These are phyloP conservation scores for Sturnus vulgaris DNA, from an alignment of 2,113 vertebrate genomes.

Conservation along the genomic window DNA sequence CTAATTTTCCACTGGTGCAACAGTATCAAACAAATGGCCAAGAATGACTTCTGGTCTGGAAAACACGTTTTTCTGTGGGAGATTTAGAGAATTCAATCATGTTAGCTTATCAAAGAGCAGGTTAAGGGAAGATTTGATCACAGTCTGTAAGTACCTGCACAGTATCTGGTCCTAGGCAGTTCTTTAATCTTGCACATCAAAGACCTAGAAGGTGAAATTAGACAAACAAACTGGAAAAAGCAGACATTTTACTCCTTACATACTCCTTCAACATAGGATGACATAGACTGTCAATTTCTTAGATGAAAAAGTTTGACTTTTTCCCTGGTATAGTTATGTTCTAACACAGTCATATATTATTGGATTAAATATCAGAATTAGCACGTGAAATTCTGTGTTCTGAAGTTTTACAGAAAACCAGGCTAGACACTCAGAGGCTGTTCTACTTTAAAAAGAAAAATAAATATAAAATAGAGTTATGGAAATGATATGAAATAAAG, in stretches of 20 bases:
- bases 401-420: neutral
- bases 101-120: slow-evolving; percentile 37
- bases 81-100: neutral
- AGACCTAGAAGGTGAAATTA: neutral
- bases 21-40: slow-evolving; percentile 10
- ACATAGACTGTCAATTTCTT: neutral
- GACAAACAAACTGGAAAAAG: neutral
- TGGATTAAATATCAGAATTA: neutral
- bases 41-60: neutral
- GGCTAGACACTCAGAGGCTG: neutral
- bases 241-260: neutral
- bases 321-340: neutral
- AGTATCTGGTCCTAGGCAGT: neutral
- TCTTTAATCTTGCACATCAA: slow-evolving; percentile 46
- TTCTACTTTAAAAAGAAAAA: slow-evolving; percentile 4
- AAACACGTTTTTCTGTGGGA: neutral
- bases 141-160: neutral
- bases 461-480: neutral
- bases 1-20: neutral
- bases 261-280: neutral
- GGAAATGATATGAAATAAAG: neutral
- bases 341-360: neutral
- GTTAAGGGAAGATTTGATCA: slow-evolving; percentile 35
- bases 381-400: neutral
- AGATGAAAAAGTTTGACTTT: neutral